These are phyloP conservation scores for Rhagonycha fulva DNA, from an alignment of 2,888 invertebrate species.

Conservation along the genomic window DNA sequence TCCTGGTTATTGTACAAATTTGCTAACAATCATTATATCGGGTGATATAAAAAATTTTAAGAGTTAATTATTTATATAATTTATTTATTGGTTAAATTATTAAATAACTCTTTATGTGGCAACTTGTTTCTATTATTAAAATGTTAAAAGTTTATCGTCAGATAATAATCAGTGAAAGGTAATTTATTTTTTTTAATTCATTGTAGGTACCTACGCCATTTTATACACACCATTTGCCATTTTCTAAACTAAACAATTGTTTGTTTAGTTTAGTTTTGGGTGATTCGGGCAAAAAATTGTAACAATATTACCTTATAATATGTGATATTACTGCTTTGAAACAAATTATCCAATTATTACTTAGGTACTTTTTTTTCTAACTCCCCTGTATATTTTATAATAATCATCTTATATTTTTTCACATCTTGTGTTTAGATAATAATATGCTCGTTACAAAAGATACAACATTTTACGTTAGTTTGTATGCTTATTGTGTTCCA, in stretches of 20 bases:
- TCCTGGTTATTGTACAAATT: conserved; percentile 24
- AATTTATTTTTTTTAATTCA: background rate
- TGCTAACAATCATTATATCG: conserved; percentile 31
- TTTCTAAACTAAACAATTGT: background rate
- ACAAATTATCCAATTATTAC: background rate
- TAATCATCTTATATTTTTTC: background rate
- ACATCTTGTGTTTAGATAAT: background rate
- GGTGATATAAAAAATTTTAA: conserved; percentile 22
- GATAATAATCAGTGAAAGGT: background rate
- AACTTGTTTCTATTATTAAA: background rate
- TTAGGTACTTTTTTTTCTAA: background rate
- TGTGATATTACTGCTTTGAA: background rate
- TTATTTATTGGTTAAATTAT: background rate
- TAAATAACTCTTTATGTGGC: background rate
- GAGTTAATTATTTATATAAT: background rate
- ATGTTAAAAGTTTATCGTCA: background rate
- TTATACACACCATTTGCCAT: background rate
- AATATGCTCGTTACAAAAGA: background rate
- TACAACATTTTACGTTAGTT: background rate
- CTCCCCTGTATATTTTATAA: background rate
- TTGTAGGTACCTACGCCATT: too few relatives aligned
- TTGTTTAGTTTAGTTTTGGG: background rate
- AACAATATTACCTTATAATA: too few relatives aligned
- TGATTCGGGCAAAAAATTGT: too few relatives aligned
- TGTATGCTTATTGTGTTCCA: background rate